Evolutionary conservation across 2,113 vertebrate genomes (phyloP).

Genomic region (Apaloderma vittatum): DNA sequence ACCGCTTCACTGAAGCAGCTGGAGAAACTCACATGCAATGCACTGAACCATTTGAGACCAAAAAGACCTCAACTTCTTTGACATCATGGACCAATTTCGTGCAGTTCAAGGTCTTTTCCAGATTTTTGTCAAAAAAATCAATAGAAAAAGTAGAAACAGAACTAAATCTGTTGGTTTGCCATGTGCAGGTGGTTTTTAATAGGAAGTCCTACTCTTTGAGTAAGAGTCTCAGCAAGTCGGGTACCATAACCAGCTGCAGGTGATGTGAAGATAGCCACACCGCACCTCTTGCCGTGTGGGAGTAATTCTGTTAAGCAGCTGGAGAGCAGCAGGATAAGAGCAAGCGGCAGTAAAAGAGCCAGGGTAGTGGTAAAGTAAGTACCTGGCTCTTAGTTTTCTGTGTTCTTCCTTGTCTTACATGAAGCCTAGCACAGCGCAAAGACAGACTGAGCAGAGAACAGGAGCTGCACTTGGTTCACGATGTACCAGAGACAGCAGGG

Average conservation of each 20-base stretch:
- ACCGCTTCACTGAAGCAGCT: conserved; percentile 12
- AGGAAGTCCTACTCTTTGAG: background rate
- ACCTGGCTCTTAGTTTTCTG: background rate
- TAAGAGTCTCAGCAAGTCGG: background rate
- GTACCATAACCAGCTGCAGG: background rate
- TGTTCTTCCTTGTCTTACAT: background rate
- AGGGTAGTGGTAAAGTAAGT: background rate
- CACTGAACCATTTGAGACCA: background rate
- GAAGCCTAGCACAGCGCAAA: background rate
- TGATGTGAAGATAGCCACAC: background rate
- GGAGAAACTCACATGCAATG: conserved; percentile 19
- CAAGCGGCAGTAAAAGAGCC: background rate
- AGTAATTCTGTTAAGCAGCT: background rate
- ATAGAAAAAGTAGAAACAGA: background rate
- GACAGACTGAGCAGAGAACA: background rate
- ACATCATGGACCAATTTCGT: background rate
- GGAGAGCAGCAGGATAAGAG: background rate
- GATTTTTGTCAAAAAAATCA: background rate
- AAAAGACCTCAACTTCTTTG: background rate
- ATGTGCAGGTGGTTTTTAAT: background rate
- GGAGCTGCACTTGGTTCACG: background rate
- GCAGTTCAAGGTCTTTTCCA: background rate
- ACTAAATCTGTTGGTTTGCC: background rate
- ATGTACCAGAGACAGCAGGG: background rate
- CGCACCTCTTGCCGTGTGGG: background rate